Conservation (phyloP, 1,140 invertebrate genomes). For the Steinernema khuongi region DNA sequence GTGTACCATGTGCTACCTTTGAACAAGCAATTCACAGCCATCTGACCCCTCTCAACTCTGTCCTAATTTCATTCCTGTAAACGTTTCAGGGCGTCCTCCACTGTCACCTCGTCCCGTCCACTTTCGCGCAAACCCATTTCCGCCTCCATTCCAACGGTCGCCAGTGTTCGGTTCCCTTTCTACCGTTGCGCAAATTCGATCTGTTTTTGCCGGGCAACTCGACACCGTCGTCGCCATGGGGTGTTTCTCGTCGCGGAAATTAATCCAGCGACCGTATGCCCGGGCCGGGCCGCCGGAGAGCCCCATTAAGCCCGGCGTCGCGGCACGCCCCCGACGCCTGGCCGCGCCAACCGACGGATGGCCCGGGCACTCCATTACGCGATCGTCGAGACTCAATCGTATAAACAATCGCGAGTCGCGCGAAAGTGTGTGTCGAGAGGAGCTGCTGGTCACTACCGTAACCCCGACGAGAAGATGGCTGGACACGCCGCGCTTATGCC, state of each 20-base stretch:
- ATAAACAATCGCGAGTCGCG: slow-evolving; percentile 7
- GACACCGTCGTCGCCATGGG: neutral
- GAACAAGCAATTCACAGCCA: too few species aligned
- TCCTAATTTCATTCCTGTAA: too few species aligned
- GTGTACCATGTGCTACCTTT: too few species aligned
- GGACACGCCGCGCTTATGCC: neutral
- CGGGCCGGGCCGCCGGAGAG: neutral
- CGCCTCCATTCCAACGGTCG: neutral
- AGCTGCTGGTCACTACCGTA: neutral
- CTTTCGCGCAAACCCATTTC: neutral
- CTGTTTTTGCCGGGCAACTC: slow-evolving; percentile 1
- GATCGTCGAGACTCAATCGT: slow-evolving; percentile 15
- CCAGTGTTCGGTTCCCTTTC: neutral
- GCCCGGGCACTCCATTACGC: slow-evolving; percentile 14
- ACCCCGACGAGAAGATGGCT: neutral
- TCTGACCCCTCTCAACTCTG: too few species aligned
- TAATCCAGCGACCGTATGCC: slow-evolving; percentile 15
- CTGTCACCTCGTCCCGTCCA: neutral
- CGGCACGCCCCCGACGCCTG: neutral
- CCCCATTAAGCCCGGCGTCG: slow-evolving; percentile 5
- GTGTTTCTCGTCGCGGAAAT: neutral
- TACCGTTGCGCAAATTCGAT: neutral
- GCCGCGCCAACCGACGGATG: slow-evolving; percentile 1
- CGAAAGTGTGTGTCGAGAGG: neutral
- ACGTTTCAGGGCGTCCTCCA: neutral